Conservation (phyloP, 2,113 vertebrate genomes). For the Pelusios castaneus region DNA sequence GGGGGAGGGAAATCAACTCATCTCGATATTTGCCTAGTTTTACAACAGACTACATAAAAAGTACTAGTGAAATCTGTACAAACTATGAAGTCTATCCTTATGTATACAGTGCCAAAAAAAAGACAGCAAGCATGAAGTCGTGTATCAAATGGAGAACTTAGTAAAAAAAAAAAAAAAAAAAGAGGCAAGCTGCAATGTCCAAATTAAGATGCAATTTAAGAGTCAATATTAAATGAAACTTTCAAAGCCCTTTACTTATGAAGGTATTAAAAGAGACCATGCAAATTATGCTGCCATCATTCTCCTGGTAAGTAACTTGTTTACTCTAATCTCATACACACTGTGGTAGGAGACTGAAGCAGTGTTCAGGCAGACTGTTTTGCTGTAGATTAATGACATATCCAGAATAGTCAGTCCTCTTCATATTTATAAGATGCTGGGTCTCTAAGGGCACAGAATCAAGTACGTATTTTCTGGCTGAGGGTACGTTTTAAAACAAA, state of each 20-base stretch:
- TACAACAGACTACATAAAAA: too few species aligned
- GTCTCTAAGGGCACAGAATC: neutral
- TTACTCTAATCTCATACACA: too few species aligned
- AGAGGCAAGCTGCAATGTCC: neutral
- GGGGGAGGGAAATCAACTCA: too few species aligned
- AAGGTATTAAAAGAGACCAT: neutral
- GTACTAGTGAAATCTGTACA: too few species aligned
- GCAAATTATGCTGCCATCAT: neutral
- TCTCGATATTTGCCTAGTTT: too few species aligned
- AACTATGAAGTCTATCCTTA: neutral
- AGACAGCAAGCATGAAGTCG: neutral
- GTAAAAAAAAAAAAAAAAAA: too few species aligned
- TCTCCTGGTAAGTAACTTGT: neutral
- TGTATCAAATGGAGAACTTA: neutral
- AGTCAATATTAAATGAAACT: neutral
- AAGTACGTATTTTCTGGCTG: neutral
- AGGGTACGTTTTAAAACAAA: neutral
- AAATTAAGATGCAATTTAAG: neutral
- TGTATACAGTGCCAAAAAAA: neutral
- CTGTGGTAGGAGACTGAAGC: neutral
- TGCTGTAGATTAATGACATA: accelerated
- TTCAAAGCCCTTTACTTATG: neutral
- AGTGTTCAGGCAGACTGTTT: neutral
- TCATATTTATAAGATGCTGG: accelerated
- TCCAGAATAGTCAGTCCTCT: neutral